phyloP scores from a whole-genome alignment of 2,888 invertebrate species.

The Acrocyrtus sp. region DNA sequence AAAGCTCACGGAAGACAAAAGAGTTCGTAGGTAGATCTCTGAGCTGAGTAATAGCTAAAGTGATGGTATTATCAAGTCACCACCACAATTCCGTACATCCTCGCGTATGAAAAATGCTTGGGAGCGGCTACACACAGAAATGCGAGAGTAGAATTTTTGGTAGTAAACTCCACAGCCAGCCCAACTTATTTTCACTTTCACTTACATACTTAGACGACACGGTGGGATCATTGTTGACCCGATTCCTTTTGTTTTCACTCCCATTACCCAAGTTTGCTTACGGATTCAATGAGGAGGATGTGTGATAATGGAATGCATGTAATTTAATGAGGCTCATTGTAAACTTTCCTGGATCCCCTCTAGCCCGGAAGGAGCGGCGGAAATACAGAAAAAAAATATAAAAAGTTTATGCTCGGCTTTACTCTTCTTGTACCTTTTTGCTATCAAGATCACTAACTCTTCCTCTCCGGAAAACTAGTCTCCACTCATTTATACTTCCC shows the following conservation, averaged over 20 bases:
- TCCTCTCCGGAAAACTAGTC: neutral
- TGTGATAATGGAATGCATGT: constrained; percentile 36
- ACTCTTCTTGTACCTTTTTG: neutral
- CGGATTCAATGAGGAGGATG: constrained; percentile 19
- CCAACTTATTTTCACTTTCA: neutral
- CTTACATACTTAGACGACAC: neutral
- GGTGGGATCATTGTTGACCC: constrained; percentile 19
- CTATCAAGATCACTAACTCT: neutral
- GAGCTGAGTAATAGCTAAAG: too few relatives aligned
- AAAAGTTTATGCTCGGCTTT: too few relatives aligned
- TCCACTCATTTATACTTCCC: neutral
- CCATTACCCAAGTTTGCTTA: constrained; percentile 19
- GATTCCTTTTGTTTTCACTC: constrained; percentile 14
- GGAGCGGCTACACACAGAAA: too few relatives aligned
- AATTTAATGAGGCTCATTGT: constrained; percentile 45
- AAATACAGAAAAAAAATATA: constrained; percentile 30
- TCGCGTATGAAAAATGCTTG: neutral
- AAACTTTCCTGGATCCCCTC: constrained; percentile 22
- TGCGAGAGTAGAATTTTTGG: too few relatives aligned
- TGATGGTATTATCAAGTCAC: neutral
- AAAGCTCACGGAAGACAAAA: neutral
- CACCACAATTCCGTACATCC: neutral
- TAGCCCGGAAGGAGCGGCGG: constrained; percentile 2
- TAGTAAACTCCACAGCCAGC: too few relatives aligned
- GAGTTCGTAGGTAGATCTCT: too few relatives aligned